A percentile compares a stretch with the other conserved stretches of the same genome.
phyloP scores from a whole-genome alignment of 92 coral and sea anemone genomes.

The Plumapathes pennacea region DNA sequence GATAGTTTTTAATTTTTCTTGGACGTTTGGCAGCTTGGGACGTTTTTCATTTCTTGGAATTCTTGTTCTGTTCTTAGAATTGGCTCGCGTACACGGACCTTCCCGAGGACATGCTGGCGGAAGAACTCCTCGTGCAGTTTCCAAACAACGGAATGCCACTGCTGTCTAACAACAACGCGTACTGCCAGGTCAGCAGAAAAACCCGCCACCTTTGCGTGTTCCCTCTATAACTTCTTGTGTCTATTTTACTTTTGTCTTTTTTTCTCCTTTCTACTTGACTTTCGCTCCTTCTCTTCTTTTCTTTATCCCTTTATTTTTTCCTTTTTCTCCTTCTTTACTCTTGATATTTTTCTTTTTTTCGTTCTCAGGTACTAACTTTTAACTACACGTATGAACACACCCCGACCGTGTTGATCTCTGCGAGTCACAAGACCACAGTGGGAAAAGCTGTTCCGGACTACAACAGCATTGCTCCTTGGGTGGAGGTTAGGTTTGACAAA shows the following conservation, averaged over 20 bases:
- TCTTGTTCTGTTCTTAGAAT: conserved; percentile 15
- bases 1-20: background rate
- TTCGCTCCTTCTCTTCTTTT: no score
- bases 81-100: conserved; percentile 38
- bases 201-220: background rate
- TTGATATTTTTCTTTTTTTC: background rate
- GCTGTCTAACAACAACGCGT: conserved; percentile 36
- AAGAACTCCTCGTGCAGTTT: conserved; percentile 10
- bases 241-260: no score
- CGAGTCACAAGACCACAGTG: conserved; percentile 47
- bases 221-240: no score
- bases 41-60: no score
- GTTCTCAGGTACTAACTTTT: background rate
- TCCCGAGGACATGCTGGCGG: conserved; percentile 26
- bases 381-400: background rate
- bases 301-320: no score
- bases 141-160: conserved; percentile 23
- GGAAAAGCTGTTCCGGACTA: conserved; percentile 46
- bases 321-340: no score
- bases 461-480: conserved; percentile 75
- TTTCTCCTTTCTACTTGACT: no score
- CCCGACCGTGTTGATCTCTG: conserved; percentile 70
- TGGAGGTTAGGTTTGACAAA: conserved; percentile 59
- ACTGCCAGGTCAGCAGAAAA: conserved; percentile 33
- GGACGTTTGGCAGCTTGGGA: no score